A percentile compares a stretch with the other conserved stretches of the same genome.
phyloP scores from a whole-genome alignment of 2,888 invertebrate genomes.

The Rotaria socialis region DNA sequence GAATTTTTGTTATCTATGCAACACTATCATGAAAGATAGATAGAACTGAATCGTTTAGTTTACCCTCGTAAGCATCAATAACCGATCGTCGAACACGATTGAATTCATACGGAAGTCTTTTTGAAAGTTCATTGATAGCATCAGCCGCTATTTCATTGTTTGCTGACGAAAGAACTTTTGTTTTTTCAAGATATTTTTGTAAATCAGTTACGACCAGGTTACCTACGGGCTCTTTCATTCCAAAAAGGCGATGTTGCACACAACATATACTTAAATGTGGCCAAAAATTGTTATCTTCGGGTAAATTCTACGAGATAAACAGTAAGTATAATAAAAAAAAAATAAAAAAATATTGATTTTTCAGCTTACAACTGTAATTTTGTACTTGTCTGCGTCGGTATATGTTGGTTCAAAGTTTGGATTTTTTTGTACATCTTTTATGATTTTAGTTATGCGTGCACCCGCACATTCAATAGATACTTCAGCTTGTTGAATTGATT shows the following conservation, averaged over 20 bases:
- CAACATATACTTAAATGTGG: slow-evolving; percentile 13
- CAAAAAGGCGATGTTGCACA: background rate
- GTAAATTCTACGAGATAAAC: background rate
- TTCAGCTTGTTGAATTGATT: background rate
- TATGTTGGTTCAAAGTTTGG: background rate
- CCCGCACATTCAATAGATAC: background rate
- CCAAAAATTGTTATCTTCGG: background rate
- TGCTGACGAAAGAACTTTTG: background rate
- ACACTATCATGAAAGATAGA: too few species aligned
- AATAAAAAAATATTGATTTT: background rate
- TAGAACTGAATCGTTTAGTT: background rate
- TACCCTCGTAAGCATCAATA: background rate
- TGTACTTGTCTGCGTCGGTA: background rate
- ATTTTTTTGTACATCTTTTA: slow-evolving; percentile 1
- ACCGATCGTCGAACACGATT: background rate
- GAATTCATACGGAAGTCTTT: background rate
- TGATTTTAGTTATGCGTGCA: background rate
- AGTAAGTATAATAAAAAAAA: background rate
- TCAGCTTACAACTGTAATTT: background rate
- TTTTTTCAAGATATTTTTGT: background rate
- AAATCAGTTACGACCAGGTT: background rate
- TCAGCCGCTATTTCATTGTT: background rate
- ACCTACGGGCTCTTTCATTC: background rate
- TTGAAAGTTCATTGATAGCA: background rate
- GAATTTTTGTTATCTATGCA: too few species aligned